These are phyloP conservation scores for Myopa testacea DNA, from an alignment of 2,888 invertebrate genomes.

Conservation along the genomic window DNA sequence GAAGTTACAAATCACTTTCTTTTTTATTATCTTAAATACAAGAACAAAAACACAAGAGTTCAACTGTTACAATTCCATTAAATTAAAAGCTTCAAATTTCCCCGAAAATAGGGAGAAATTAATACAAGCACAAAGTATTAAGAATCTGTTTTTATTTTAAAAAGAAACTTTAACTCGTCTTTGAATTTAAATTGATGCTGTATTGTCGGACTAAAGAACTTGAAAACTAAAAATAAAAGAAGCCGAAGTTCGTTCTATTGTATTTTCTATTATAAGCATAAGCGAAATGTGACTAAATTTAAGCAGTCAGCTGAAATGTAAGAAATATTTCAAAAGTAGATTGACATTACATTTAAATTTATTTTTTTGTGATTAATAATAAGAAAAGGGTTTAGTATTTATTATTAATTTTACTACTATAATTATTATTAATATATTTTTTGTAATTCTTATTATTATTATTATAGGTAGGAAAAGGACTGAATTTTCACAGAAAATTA, in stretches of 20 bases:
- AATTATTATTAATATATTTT: neutral
- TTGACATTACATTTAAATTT: neutral
- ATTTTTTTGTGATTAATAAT: neutral
- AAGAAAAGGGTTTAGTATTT: neutral
- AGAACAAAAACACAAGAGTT: slow-evolving; percentile 29
- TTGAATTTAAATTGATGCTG: slow-evolving; percentile 10
- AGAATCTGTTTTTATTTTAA: slow-evolving; percentile 29
- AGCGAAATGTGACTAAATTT: neutral
- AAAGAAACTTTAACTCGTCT: neutral
- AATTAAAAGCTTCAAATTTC: slow-evolving; percentile 41
- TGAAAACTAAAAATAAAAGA: slow-evolving; percentile 14
- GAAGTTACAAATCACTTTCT: slow-evolving; percentile 52
- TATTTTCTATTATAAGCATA: neutral
- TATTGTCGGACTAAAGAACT: neutral
- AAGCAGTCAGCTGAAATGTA: neutral
- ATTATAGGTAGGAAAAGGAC: too few relatives aligned
- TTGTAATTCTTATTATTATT: too few relatives aligned
- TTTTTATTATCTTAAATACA: slow-evolving; percentile 43
- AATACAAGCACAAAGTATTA: slow-evolving; percentile 40
- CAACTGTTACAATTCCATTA: slow-evolving; percentile 40
- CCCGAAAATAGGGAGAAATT: neutral
- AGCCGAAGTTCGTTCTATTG: neutral
- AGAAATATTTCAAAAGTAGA: too few relatives aligned
- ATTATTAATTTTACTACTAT: neutral
- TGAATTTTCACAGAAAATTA: too few relatives aligned